Percentiles rank a stretch among this genome's conserved stretches.
phyloP scores from a whole-genome alignment of 2,888 invertebrate genomes.

The Neoascia interrupta region DNA sequence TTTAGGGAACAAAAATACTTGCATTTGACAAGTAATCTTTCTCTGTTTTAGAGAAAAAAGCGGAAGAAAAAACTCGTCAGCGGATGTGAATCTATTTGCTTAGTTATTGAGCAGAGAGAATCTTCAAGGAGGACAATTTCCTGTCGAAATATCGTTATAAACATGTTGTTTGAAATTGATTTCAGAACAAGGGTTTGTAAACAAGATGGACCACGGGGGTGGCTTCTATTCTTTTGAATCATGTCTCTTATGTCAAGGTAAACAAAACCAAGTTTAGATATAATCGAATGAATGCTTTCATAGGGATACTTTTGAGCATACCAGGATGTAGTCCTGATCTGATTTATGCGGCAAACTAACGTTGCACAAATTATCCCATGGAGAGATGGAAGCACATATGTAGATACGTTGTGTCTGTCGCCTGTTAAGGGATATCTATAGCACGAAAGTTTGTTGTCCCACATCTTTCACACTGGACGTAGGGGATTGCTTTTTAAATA shows the following conservation, averaged over 20 bases:
- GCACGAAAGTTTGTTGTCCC: constrained; percentile 49
- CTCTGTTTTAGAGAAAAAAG: constrained; percentile 29
- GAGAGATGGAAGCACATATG: constrained; percentile 38
- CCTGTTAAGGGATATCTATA: constrained; percentile 31
- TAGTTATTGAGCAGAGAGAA: constrained; percentile 42
- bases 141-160: constrained; percentile 64
- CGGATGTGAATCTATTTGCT: constrained; percentile 34
- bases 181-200: constrained; percentile 55
- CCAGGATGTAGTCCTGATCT: constrained; percentile 21
- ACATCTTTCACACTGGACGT: constrained; percentile 60
- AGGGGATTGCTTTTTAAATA: constrained; percentile 62
- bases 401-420: constrained; percentile 10
- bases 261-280: constrained; percentile 56
- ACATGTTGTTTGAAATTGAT: constrained; percentile 67
- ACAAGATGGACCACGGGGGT: constrained; percentile 33
- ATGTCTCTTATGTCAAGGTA: constrained; percentile 24
- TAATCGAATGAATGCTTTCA: constrained; percentile 50
- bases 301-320: neutral
- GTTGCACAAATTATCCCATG: constrained; percentile 59
- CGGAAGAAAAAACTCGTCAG: no score
- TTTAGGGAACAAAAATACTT: constrained; percentile 18
- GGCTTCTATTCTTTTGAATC: constrained; percentile 28
- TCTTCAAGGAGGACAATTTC: constrained; percentile 55
- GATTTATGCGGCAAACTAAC: constrained; percentile 52
- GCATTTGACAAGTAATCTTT: constrained; percentile 53